Percentiles rank a stretch among this genome's conserved stretches.
Conservation (phyloP, 1,140 invertebrate genomes). For the Drosophila hydei region DNA sequence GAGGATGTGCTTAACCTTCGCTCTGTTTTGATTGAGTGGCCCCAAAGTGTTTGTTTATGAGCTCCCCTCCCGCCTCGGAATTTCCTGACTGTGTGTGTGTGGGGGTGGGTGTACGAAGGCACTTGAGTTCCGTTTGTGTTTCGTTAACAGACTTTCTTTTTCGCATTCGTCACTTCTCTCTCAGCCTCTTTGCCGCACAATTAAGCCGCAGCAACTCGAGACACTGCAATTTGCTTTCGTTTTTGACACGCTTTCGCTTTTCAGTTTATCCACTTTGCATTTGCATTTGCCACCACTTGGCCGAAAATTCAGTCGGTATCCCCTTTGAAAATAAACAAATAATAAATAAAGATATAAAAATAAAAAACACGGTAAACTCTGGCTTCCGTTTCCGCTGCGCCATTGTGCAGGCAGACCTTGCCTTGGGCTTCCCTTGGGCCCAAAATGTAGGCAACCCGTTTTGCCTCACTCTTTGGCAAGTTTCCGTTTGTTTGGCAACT, state of each 20-base stretch:
- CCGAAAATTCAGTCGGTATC: background rate
- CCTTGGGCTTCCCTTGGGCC: conserved; percentile 23
- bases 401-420: conserved; percentile 72
- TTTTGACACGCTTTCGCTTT: conserved; percentile 50
- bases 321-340: conserved; percentile 35
- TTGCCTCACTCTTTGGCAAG: conserved; percentile 30
- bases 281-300: conserved; percentile 22
- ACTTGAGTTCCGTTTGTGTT: conserved; percentile 7
- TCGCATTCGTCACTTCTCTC: conserved; percentile 49
- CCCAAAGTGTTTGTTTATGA: conserved; percentile 74
- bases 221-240: conserved; percentile 39
- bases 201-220: conserved; percentile 42
- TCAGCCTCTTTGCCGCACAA: conserved; percentile 48
- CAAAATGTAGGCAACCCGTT: conserved; percentile 3
- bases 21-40: conserved; percentile 80
- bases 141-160: conserved; percentile 19
- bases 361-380: conserved; percentile 61
- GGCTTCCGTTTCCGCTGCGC: conserved; percentile 83
- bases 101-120: background rate
- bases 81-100: conserved; percentile 7
- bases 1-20: conserved; percentile 78
- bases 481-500: conserved; percentile 23
- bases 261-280: conserved; percentile 46
- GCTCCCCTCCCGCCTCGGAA: conserved; percentile 25
- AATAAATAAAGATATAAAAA: conserved; percentile 33